These are phyloP conservation scores for Danaus plexippus DNA, from an alignment of 1,140 invertebrate genomes.

Conservation along the genomic window DNA sequence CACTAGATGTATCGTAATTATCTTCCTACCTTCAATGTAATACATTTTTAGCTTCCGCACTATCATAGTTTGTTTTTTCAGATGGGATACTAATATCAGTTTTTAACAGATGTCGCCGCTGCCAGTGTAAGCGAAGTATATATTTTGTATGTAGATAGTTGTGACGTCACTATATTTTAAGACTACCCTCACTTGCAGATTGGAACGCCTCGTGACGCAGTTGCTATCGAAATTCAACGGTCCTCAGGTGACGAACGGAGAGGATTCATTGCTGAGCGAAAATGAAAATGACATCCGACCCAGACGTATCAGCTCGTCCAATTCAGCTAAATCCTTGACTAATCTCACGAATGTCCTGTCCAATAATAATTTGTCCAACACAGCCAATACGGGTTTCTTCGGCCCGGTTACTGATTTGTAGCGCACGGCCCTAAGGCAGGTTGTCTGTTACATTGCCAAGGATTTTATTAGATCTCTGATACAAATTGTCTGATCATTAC, in stretches of 20 bases:
- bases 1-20: background rate
- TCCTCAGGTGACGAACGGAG: slow-evolving; percentile 43
- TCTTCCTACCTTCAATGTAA: too few species aligned
- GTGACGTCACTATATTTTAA: slow-evolving; percentile 26
- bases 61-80: too few species aligned
- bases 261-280: slow-evolving; percentile 55
- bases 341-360: slow-evolving; percentile 28
- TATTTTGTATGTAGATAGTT: slow-evolving; percentile 5
- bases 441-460: slow-evolving; percentile 27
- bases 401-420: slow-evolving; percentile 70
- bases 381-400: slow-evolving; percentile 45
- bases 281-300: slow-evolving; percentile 46
- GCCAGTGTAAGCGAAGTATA: background rate
- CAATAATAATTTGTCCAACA: slow-evolving; percentile 19
- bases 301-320: slow-evolving; percentile 36
- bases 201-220: slow-evolving; percentile 67
- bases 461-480: slow-evolving; percentile 41
- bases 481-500: slow-evolving; percentile 3
- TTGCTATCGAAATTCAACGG: slow-evolving; percentile 65
- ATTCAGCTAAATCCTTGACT: slow-evolving; percentile 21
- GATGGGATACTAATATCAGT: too few species aligned
- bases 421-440: slow-evolving; percentile 41
- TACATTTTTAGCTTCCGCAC: too few species aligned
- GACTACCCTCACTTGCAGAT: slow-evolving; percentile 48
- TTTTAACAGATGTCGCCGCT: too few species aligned